A percentile compares a stretch with the other conserved stretches of the same genome.
Conservation (phyloP, 1,140 invertebrate genomes). For the Heliconius hermathena region DNA sequence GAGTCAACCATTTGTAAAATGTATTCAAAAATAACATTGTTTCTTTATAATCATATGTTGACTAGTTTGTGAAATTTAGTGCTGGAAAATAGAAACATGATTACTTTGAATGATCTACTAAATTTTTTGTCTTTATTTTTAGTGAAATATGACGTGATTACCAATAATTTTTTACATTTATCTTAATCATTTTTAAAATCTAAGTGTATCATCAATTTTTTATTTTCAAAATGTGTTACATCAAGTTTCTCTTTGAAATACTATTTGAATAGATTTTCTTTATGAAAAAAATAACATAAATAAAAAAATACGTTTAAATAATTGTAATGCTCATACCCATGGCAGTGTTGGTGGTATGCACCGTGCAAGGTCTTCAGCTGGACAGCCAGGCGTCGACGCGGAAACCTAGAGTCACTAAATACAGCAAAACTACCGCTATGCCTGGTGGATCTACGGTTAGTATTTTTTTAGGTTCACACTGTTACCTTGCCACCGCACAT, state of each 20-base stretch:
- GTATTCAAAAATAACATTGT: neutral
- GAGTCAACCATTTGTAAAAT: neutral
- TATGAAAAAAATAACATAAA: neutral
- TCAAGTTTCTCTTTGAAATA: no score
- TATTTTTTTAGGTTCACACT: neutral
- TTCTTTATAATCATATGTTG: neutral
- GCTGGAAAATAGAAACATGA: no score
- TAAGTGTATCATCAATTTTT: no score
- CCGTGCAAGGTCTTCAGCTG: conserved; percentile 75
- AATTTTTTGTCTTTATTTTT: neutral
- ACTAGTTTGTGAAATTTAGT: no score
- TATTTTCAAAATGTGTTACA: no score
- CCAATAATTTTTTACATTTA: neutral
- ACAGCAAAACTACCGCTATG: conserved; percentile 80
- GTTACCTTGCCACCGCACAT: neutral
- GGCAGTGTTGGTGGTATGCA: conserved; percentile 73
- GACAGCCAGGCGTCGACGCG: conserved; percentile 81
- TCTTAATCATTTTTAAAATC: neutral
- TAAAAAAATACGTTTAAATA: neutral
- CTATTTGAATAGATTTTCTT: no score
- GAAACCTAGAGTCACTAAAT: conserved; percentile 82
- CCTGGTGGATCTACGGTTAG: conserved; percentile 76
- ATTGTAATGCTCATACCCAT: conserved; percentile 56
- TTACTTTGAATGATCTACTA: neutral
- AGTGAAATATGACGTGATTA: neutral